Evolutionary conservation across 2,888 invertebrate genomes (phyloP).

Genomic region (Drosophila mercatorum): DNA sequence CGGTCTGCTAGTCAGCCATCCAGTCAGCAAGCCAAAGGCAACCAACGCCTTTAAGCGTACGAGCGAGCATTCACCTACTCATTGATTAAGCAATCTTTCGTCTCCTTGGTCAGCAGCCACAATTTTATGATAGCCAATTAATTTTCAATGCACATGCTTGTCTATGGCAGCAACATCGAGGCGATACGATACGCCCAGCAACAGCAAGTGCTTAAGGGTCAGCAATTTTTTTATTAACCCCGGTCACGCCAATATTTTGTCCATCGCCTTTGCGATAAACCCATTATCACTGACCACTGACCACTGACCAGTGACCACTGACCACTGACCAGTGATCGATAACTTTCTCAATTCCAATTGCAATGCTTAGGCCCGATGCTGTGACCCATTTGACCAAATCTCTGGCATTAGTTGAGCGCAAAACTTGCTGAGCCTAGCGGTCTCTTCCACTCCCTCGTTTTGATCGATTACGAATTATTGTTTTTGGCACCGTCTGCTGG

Average conservation of each 20-base stretch:
- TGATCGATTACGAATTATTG: conserved; percentile 65
- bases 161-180: conserved; percentile 42
- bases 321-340: conserved; percentile 24
- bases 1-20: conserved; percentile 43
- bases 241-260: conserved; percentile 65
- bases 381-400: conserved; percentile 80
- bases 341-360: conserved; percentile 56
- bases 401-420: conserved; percentile 82
- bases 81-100: conserved; percentile 70
- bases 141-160: conserved; percentile 66
- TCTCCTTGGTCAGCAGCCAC: conserved; percentile 36
- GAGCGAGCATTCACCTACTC: conserved; percentile 39
- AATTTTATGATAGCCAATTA: conserved; percentile 73
- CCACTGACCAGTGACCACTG: conserved; percentile 28
- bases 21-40: conserved; percentile 4
- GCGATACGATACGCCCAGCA: conserved; percentile 45
- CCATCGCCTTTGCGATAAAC: conserved; percentile 58
- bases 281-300: conserved; percentile 61
- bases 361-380: conserved; percentile 45
- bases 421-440: conserved; percentile 74
- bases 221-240: conserved; percentile 82
- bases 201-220: conserved; percentile 63
- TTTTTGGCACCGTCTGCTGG: conserved; percentile 61
- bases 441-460: conserved; percentile 36
- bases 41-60: conserved; percentile 61